phyloP scores from a whole-genome alignment of 2,888 invertebrate genomes.

The Chymomyza fuscimana region DNA sequence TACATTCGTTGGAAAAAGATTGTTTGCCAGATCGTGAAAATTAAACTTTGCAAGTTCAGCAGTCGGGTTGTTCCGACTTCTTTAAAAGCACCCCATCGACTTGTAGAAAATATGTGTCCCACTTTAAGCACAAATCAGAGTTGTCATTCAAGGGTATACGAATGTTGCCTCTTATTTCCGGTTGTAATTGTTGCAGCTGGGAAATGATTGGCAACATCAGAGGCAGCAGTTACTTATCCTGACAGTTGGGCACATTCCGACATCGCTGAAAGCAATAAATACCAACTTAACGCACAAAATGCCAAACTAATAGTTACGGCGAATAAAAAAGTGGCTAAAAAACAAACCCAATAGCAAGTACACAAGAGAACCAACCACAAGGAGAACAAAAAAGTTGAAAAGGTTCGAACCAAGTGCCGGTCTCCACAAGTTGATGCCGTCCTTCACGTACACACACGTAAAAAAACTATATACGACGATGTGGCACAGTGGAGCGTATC shows the following conservation, averaged over 20 bases:
- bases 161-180: background rate
- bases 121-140: background rate
- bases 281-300: slow-evolving; percentile 79
- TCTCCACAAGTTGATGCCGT: background rate
- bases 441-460: background rate
- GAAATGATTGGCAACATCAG: slow-evolving; percentile 64
- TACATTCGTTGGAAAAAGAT: too few relatives aligned
- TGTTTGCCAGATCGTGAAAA: too few relatives aligned
- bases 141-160: background rate
- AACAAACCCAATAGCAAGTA: slow-evolving; percentile 24
- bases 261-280: slow-evolving; percentile 78
- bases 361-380: slow-evolving; percentile 23
- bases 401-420: slow-evolving; percentile 12
- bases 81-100: too few relatives aligned
- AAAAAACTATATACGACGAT: background rate
- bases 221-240: slow-evolving; percentile 50
- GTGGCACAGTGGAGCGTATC: background rate
- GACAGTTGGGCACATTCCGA: slow-evolving; percentile 74
- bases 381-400: slow-evolving; percentile 16
- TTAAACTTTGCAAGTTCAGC: too few relatives aligned
- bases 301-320: slow-evolving; percentile 74
- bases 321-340: slow-evolving; percentile 43
- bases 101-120: too few relatives aligned
- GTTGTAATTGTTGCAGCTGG: slow-evolving; percentile 35
- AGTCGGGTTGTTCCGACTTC: too few relatives aligned